Evolutionary conservation across 1,140 invertebrate genomes (phyloP), one percentile per base, ranked within the genome.

Genomic region (Brachionus manjavacas): DNA sequence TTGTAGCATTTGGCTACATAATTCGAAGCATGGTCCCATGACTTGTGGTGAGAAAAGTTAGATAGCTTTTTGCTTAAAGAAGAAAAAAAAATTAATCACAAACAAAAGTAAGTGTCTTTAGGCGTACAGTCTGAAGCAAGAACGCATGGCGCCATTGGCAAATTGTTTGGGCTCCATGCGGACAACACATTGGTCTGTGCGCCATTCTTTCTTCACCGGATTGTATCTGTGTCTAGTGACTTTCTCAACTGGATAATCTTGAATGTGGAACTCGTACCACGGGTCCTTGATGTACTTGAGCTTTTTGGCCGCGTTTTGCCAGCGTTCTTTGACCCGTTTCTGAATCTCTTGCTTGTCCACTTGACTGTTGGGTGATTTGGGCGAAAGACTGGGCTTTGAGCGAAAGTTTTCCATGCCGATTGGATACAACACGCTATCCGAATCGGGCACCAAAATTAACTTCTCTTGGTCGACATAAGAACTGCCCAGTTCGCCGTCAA

Each of bases 1-100:
- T 92, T 91, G 87, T 92, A 92, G 9, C 88, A 85, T 86, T 92
- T 92, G 39, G 91, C 91, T 23, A 92, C 91, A 86, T 92, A 92
- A 85, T 92, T 91, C n/a, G 88, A 87, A 52, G 91, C 89, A 85
- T 89, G 88, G 60, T 88, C 88, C 91, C 91, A 92, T 88, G 90
- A 89, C 28, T 88, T 85, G n/a, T 85, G 85, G 55, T 87, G 86
- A 52, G 87, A 87, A 86, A 91, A 91, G 60, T 88, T 90, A 49
- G 91, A 91, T 80, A 91, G 86, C 86, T 92, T 92, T 87, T 92
- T 76, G 11, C 72, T 76, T 43, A n/a, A 46, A 0, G 16, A 41
- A 39, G 43, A 39, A 72, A 41, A 43, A 12, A 46, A 14, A 43
- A 43, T 16, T 14, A 39, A 16, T 14, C 9, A 0, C 6, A 41